Conservation (phyloP, 1,140 invertebrate species). For the Trichogramma pretiosum region DNA sequence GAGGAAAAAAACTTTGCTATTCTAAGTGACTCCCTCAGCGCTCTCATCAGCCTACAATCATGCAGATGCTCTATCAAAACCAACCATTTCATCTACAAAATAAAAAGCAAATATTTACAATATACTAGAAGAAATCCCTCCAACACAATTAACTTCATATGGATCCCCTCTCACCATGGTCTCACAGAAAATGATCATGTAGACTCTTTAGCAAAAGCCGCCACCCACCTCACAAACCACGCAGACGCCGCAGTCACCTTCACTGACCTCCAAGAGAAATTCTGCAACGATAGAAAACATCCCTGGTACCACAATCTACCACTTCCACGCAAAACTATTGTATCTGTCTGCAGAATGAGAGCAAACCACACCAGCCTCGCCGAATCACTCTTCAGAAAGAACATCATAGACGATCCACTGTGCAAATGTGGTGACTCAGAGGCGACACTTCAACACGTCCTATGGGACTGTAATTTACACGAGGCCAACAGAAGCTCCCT, state of each 20-base stretch:
- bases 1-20: neutral
- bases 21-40: neutral
- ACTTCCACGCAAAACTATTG: neutral
- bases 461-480: slow-evolving; percentile 12
- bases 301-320: neutral
- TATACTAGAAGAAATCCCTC: neutral
- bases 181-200: neutral
- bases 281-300: neutral
- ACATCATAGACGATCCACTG: neutral
- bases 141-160: neutral
- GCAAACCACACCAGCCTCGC: slow-evolving; percentile 7
- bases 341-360: slow-evolving; percentile 12
- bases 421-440: slow-evolving; percentile 8
- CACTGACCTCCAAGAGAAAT: neutral
- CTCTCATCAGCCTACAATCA: neutral
- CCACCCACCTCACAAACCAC: neutral
- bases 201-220: neutral
- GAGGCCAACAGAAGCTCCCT: neutral
- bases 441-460: slow-evolving; percentile 10
- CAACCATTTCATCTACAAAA: neutral
- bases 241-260: neutral
- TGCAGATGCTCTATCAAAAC: neutral
- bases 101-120: neutral
- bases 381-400: slow-evolving; percentile 9
- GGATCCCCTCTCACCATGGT: neutral